phyloP scores from a whole-genome alignment of 1,140 invertebrate genomes.

The Belonocnema kinseyi region DNA sequence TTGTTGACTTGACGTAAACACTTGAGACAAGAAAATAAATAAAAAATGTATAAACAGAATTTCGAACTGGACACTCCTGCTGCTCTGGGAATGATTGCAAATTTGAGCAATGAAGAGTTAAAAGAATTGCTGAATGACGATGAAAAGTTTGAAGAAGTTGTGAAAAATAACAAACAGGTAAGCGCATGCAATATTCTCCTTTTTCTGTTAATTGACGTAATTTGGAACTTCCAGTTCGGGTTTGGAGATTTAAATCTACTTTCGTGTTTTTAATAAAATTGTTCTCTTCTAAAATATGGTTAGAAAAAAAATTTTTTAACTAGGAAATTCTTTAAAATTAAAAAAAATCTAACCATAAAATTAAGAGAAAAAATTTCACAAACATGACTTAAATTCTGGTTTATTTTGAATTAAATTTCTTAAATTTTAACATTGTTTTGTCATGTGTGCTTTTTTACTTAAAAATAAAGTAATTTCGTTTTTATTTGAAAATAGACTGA shows the following conservation, averaged over 20 bases:
- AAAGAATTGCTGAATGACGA: conserved; percentile 91
- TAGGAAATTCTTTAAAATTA: too few relatives aligned
- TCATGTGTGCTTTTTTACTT: too few relatives aligned
- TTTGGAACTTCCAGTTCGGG: background rate
- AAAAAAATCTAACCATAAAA: too few relatives aligned
- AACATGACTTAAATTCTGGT: too few relatives aligned
- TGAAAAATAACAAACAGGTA: conserved; percentile 88
- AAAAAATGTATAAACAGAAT: conserved; percentile 62
- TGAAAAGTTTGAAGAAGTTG: conserved; percentile 86
- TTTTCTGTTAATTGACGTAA: conserved; percentile 30
- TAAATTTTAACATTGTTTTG: too few relatives aligned
- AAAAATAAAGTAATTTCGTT: too few relatives aligned
- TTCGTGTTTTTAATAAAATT: too few relatives aligned
- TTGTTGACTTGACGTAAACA: background rate
- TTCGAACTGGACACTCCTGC: conserved; percentile 69
- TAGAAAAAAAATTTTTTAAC: too few relatives aligned
- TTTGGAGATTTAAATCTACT: background rate
- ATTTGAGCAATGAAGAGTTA: conserved; percentile 84
- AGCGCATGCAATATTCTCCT: conserved; percentile 34
- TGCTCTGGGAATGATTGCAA: conserved; percentile 76
- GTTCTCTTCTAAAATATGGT: too few relatives aligned
- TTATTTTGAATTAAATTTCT: too few relatives aligned
- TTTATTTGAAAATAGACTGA: too few relatives aligned
- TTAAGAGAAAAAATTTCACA: too few relatives aligned
- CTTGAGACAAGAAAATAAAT: background rate